phyloP scores from a whole-genome alignment of 2,797 vertebrate genomes.

The Pteronotus mesoamericanus region DNA sequence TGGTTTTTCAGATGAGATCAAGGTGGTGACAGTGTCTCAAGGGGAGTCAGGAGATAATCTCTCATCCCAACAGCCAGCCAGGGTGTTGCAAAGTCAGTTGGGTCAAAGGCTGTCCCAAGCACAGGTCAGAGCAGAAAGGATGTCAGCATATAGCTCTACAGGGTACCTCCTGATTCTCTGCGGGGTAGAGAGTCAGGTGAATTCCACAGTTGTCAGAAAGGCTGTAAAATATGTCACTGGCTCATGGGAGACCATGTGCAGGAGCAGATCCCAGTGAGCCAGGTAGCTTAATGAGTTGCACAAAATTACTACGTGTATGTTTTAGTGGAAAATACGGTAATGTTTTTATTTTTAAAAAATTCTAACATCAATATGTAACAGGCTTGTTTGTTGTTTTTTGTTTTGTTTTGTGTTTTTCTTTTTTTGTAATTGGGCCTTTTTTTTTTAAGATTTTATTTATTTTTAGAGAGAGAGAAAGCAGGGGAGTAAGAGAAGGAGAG shows the following conservation, averaged over 20 bases:
- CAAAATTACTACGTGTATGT: neutral
- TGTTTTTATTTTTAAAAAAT: neutral
- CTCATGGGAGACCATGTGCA: neutral
- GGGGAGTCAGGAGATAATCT: neutral
- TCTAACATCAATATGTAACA: neutral
- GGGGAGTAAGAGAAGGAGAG: neutral
- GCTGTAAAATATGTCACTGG: neutral
- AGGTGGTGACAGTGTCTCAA: neutral
- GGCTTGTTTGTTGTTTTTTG: too few relatives aligned
- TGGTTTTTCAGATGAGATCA: neutral
- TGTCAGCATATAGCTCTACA: rapidly evolving
- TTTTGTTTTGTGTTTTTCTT: neutral
- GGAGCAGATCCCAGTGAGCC: neutral
- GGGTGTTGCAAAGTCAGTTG: neutral
- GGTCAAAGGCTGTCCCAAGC: neutral
- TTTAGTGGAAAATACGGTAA: neutral
- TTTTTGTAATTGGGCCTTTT: neutral
- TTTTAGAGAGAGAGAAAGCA: neutral
- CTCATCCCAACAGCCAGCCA: rapidly evolving
- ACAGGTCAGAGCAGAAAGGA: neutral
- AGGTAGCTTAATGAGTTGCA: neutral
- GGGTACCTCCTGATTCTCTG: neutral
- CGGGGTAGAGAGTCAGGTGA: neutral
- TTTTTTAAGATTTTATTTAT: neutral
- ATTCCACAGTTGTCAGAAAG: neutral